These are phyloP conservation scores for Euproctis similis DNA, from an alignment of 2,888 invertebrate species.

Conservation along the genomic window DNA sequence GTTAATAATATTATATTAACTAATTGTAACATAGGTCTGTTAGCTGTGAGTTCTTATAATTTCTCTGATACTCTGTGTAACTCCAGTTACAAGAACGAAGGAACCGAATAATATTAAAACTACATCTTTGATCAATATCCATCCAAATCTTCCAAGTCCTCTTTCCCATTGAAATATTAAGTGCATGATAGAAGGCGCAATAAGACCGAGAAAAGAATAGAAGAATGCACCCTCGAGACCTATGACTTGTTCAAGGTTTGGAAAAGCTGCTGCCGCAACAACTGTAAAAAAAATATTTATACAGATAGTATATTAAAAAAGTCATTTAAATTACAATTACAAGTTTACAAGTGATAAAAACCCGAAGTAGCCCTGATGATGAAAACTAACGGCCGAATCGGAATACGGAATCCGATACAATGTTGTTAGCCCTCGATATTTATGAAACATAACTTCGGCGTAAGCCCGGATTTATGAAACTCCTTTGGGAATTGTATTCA, in stretches of 20 bases:
- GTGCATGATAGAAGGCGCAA: constrained; percentile 83
- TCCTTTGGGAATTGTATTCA: too few relatives aligned
- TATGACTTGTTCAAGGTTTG: constrained; percentile 62
- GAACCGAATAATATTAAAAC: constrained; percentile 77
- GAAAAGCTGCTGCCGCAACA: constrained; percentile 55
- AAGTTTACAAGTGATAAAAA: too few relatives aligned
- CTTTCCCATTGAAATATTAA: constrained; percentile 82
- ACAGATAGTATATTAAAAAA: too few relatives aligned
- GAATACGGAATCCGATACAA: too few relatives aligned
- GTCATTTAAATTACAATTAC: too few relatives aligned
- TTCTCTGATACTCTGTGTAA: constrained; percentile 63
- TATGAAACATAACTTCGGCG: too few relatives aligned
- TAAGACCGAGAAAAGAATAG: constrained; percentile 83
- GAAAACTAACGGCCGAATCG: too few relatives aligned
- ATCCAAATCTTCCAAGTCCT: constrained; percentile 79
- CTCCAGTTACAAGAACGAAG: constrained; percentile 81
- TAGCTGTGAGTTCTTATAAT: constrained; percentile 33
- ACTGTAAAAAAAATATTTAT: constrained; percentile 52
- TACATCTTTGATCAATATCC: constrained; percentile 81
- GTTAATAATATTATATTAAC: neutral
- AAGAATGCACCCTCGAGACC: constrained; percentile 75
- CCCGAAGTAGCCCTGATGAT: too few relatives aligned
- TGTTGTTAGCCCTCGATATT: too few relatives aligned
- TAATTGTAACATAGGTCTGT: constrained; percentile 10
- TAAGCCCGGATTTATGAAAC: too few relatives aligned